Evolutionary conservation across 2,888 invertebrate species (phyloP), one percentile per base, ranked within the genome.

Genomic region (Sericinus montela): DNA sequence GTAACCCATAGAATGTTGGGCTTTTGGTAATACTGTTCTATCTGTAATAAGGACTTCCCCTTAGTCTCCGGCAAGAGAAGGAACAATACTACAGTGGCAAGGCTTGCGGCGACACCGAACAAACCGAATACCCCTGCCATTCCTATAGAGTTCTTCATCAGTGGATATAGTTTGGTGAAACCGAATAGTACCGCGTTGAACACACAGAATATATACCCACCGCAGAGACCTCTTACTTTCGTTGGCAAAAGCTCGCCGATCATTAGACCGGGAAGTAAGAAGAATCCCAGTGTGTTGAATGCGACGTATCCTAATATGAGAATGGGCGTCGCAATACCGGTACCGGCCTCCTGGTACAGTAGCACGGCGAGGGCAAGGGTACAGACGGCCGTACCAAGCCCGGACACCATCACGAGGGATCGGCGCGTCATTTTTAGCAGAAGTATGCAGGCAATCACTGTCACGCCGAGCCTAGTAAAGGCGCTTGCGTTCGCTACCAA

Each of bases 11-110:
- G 63, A 67, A 92, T 87, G 65, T 92, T 92, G 30, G 90, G 77
- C 59, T 92, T 92, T 60, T 92, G 90, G 67, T 95, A 95, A 73
- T 95, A 94, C 78, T 94, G 93, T 75, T 95, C 94, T 57, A 95
- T 94, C 75, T 95, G 92, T 45, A 92, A 87, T 35, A 95, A 77
- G 5, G 92, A 92, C 51, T 91, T 90, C 30, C 93, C 92, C 71
- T 93, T 94, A 0, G 95, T 94, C 78, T 95, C 95, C 8, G 95
- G 95, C 32, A 94, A 76, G 48, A 93, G 85, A 0, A 94, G 78
- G 70, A 91, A 94, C 52, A 94, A 80, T 42, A 94, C 92, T 1
- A 93, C 44, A 0, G 93, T 91, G 0, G 92, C 92, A 8, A 93
- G 57, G 0, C 92, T 63, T 1, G 94, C 91, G 0, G 93, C 90